Evolutionary conservation across 2,797 vertebrate genomes (phyloP), one percentile per base, ranked within the genome.

Genomic region (Ptychobarbus kaznakovi): DNA sequence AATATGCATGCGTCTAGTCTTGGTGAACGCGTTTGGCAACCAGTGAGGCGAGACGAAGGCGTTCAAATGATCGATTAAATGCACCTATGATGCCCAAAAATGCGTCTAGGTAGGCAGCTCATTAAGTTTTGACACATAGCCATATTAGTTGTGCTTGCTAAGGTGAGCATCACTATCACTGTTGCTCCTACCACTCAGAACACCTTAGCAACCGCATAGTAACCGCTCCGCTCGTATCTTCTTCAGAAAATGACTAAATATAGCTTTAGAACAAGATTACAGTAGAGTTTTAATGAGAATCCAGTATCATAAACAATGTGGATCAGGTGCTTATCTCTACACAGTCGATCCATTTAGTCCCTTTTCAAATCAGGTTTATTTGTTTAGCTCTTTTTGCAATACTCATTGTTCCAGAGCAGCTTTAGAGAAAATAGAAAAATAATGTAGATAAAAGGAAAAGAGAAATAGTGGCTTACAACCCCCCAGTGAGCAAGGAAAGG

Each of bases 261-360:
- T 42, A 46, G 38, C 42, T 73, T 77, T 44, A 44, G 35, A 56
- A 44, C 38, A 77, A 22, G 49, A 69, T 25, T 77, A 25, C 73
- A 83, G 46, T 77, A 28, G 73, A 68, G n/a, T 53, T 84, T 42
- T 69, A 70, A 78, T 44, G 65, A 78, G 49, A 84, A 78, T 53
- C 25, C n/a, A 56, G 46, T 51, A 53, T 16, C 25, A 44, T 42
- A 78, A 84, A 58, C 7, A 38, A 16, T 46, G 38, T 78, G 65
- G 83, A 84, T 84, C 69, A 70, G n/a, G 35, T 78, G 82, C 63
- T 84, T 78, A 49, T 49, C 10, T 42, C 18, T 32, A 61, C 61
- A 80, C 56, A 44, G 78, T 46, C 80, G 40, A 70, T 81, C 80
- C 66, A 70, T 70, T 68, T 53, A 69, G 82, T 77, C n/a, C 20